Base-by-base conservation (phyloP, 2,797 vertebrate species). In the Siniperca undulata region DNA sequence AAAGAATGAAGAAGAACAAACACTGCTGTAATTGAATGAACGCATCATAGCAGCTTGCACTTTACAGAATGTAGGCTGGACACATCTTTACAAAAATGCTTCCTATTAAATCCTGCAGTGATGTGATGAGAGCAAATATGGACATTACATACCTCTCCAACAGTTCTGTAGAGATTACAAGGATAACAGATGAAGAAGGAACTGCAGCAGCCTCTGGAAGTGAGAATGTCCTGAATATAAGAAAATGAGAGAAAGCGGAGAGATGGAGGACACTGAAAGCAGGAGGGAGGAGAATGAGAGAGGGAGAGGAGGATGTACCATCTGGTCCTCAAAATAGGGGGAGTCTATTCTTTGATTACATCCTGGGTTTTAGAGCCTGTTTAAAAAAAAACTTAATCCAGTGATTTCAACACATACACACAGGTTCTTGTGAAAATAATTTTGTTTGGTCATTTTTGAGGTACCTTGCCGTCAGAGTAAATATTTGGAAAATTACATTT, bases 201-300 rank as follows among this genome's bases (percentile, higher is more conserved):
- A 73, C 20, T 65, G 79, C 81, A 38, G 83, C 67, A 62, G 73
- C 60, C 53, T 79, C 68, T 72, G 76, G 65, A 81, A 89, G 77
- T 91, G 77, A 86, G 69, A 84, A 90, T 87, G 93, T 95, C 94
- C 92, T 95, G 80, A 94, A 91, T 86, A 90, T 84, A 58, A 78
- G 85, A 90, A 94, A 92, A 91, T 89, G 88, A 91, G 80, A 89
- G 88, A 89, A 87, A 92, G 82, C 82, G 73, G 82, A 95, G 92
- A 91, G 95, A 96, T 95, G 94, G 95, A 96, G 95, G 95, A 93
- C 95, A 92, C 92, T 90, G 93, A 85, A 82, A 87, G 89, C 81
- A 92, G 84, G 90, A 91, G 91, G 89, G 90, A 94, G 92, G 93
- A 92, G 88, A 92, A 72, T 68, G 38, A 73, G 67, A 75, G 78